Evolutionary conservation across 2,797 vertebrate species (phyloP).

Genomic region (Cyclura pinguis): DNA sequence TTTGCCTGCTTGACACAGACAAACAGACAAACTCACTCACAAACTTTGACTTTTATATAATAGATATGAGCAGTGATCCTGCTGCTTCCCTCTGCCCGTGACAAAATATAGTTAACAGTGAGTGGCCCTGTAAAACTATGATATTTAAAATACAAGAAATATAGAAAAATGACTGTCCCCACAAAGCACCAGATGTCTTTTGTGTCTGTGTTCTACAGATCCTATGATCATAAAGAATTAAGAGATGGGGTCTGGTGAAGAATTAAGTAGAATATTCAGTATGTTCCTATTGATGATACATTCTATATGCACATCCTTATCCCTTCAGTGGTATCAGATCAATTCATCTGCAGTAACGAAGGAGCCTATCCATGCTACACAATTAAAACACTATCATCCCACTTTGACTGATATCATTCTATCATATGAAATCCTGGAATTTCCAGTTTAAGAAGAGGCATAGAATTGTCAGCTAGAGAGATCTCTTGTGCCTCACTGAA

Average conservation of each 20-base stretch:
- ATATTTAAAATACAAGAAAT: background rate
- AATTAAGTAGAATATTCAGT: background rate
- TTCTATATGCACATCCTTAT: background rate
- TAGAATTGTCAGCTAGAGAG: too few species aligned
- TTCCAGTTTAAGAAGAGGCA: too few species aligned
- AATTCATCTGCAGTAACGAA: background rate
- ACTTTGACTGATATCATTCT: too few species aligned
- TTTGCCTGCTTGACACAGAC: too few species aligned
- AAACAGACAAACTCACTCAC: too few species aligned
- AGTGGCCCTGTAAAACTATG: background rate
- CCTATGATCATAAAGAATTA: background rate
- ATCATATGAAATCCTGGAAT: too few species aligned
- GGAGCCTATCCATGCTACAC: too few species aligned
- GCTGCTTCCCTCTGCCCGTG: too few species aligned
- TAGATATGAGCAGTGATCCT: background rate
- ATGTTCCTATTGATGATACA: background rate
- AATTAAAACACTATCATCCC: too few species aligned
- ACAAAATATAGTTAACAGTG: background rate
- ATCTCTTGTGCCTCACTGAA: too few species aligned
- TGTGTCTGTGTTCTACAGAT: background rate
- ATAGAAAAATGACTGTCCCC: background rate
- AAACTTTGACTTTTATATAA: too few species aligned
- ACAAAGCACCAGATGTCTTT: background rate
- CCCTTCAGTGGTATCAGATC: background rate
- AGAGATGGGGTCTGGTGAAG: background rate